Percentiles rank a stretch among this genome's conserved stretches.
Conservation (phyloP, 2,113 vertebrate species). For the Ameiurus melas region DNA sequence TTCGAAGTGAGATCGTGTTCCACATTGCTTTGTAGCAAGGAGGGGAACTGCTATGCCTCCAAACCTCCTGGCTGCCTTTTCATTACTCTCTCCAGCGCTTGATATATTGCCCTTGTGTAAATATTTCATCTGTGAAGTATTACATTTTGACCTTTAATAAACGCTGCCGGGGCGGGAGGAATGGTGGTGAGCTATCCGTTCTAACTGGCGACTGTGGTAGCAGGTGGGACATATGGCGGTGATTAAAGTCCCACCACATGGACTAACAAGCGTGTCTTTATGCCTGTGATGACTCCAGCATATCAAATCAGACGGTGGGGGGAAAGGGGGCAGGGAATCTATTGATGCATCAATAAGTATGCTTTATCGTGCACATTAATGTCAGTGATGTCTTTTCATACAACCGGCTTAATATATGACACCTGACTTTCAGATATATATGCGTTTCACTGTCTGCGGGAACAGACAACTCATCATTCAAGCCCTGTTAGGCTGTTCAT, state of each 20-base stretch:
- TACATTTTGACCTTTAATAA: constrained; percentile 64
- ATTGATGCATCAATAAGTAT: constrained; percentile 39
- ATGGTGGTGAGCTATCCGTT: constrained; percentile 45
- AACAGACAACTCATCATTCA: constrained; percentile 43
- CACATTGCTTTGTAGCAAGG: neutral
- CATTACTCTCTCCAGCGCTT: constrained; percentile 53
- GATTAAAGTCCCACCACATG: constrained; percentile 52
- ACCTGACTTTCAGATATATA: constrained; percentile 45
- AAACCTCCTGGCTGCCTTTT: constrained; percentile 39
- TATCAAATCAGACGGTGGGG: constrained; percentile 8
- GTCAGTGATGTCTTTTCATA: constrained; percentile 36
- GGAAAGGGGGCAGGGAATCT: neutral
- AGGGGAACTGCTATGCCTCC: neutral
- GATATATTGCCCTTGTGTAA: constrained; percentile 63
- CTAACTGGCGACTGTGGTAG: constrained; percentile 39
- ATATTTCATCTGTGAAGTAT: constrained; percentile 64
- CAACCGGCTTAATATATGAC: constrained; percentile 48
- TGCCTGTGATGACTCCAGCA: constrained; percentile 25
- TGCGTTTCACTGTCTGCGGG: constrained; percentile 30
- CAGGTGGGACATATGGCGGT: constrained; percentile 43
- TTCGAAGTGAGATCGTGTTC: constrained; percentile 5
- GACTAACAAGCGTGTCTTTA: constrained; percentile 32
- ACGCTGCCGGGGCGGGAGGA: constrained; percentile 50
- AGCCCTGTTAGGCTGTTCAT: constrained; percentile 44
- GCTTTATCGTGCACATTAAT: constrained; percentile 51